Evolutionary conservation across 2,113 vertebrate genomes (phyloP).

Genomic region (Bubo blakistoni): DNA sequence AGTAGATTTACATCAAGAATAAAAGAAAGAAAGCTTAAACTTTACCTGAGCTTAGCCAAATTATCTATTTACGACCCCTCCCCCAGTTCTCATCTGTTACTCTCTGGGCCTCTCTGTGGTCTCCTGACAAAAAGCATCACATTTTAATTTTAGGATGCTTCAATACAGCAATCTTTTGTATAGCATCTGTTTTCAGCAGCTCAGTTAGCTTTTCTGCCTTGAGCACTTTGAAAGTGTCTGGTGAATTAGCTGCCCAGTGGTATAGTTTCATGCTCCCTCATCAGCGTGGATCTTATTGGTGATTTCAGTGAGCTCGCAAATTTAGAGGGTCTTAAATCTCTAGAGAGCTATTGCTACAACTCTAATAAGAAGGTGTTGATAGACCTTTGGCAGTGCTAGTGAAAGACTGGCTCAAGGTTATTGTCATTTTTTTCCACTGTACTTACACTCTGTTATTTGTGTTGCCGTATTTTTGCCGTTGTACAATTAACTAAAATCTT

Average conservation of each 20-base stretch:
- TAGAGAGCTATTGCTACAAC: neutral
- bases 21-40: neutral
- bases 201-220: neutral
- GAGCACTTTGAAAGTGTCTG: neutral
- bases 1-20: neutral
- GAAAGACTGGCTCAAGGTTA: constrained; percentile 18
- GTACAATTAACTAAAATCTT: neutral
- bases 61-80: neutral
- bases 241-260: constrained; percentile 20
- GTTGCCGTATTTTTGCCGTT: neutral
- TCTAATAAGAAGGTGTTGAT: constrained; percentile 67
- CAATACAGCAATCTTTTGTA: neutral
- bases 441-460: neutral
- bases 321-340: constrained; percentile 31
- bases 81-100: neutral
- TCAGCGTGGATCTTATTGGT: neutral
- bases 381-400: constrained; percentile 28
- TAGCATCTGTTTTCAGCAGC: neutral
- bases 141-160: constrained; percentile 4
- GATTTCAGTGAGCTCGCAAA: constrained; percentile 30
- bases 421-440: neutral
- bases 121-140: neutral
- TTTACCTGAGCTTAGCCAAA: neutral
- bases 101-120: neutral
- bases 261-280: neutral